Evolutionary conservation across 1,140 invertebrate species (phyloP).

Genomic region (Pomacea maculata): DNA sequence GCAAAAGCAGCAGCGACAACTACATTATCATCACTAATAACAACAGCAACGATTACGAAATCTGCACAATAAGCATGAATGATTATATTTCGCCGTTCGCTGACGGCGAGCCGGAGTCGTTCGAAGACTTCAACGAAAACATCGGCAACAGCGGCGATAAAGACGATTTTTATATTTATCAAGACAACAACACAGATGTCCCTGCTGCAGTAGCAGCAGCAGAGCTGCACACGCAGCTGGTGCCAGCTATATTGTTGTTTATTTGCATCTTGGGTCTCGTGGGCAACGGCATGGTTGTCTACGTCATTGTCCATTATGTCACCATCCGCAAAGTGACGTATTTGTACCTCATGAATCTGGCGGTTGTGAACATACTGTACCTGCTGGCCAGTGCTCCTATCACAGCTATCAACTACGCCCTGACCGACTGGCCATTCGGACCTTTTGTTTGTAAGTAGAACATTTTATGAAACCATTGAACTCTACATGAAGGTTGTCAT

Average conservation of each 20-base stretch:
- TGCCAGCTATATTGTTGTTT: constrained; percentile 85
- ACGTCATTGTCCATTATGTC: constrained; percentile 82
- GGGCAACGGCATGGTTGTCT: constrained; percentile 85
- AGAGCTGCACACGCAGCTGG: constrained; percentile 50
- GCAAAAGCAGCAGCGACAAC: not conserved
- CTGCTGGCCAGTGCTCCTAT: constrained; percentile 90
- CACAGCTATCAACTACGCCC: constrained; percentile 35
- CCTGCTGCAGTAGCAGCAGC: not conserved
- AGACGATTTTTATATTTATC: not conserved
- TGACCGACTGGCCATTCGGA: constrained; percentile 82
- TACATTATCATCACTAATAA: not conserved
- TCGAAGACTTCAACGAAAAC: not conserved
- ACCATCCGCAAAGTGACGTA: constrained; percentile 92
- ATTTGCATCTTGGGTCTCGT: constrained; percentile 86
- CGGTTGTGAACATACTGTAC: constrained; percentile 89
- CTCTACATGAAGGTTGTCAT: too few species aligned
- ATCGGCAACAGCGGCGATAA: not conserved
- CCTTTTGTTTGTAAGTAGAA: constrained; percentile 77
- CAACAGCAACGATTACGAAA: too few species aligned
- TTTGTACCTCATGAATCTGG: constrained; percentile 84
- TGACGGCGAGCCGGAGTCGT: not conserved
- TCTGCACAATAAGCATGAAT: not conserved
- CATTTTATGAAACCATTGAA: too few species aligned
- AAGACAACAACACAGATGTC: not conserved
- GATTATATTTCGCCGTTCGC: not conserved